A percentile compares a stretch with the other conserved stretches of the same genome.
Evolutionary conservation across 2,888 invertebrate species (phyloP).

Genomic region (Deilephila porcellus): DNA sequence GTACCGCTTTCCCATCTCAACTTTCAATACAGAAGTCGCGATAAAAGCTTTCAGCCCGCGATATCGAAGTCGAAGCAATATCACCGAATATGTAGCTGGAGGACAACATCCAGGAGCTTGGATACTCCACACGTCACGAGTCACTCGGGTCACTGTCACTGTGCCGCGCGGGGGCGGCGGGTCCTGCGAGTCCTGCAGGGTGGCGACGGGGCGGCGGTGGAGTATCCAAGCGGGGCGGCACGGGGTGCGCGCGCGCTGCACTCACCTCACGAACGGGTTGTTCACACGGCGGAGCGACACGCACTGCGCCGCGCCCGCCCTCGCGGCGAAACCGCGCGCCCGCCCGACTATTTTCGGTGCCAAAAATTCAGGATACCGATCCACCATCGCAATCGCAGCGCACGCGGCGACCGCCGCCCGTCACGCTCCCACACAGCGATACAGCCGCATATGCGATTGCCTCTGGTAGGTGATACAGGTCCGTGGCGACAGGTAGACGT

Average conservation of each 20-base stretch:
- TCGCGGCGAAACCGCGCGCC: slow-evolving; percentile 68
- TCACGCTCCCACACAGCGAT: slow-evolving; percentile 66
- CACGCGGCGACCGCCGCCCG: slow-evolving; percentile 55
- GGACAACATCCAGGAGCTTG: slow-evolving; percentile 61
- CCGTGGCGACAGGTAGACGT: slow-evolving; percentile 41
- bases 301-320: slow-evolving; percentile 80
- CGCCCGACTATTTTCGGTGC: slow-evolving; percentile 83
- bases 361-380: slow-evolving; percentile 82
- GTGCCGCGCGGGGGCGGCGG: slow-evolving; percentile 41
- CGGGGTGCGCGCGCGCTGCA: slow-evolving; percentile 51
- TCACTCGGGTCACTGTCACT: slow-evolving; percentile 38
- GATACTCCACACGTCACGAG: slow-evolving; percentile 64
- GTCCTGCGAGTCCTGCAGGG: slow-evolving; percentile 39
- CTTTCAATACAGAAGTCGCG: slow-evolving; percentile 1
- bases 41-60: neutral
- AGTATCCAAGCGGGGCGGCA: slow-evolving; percentile 66
- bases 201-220: slow-evolving; percentile 41
- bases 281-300: slow-evolving; percentile 85
- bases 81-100: slow-evolving; percentile 54
- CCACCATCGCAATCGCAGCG: slow-evolving; percentile 67
- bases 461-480: slow-evolving; percentile 3
- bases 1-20: slow-evolving; percentile 17
- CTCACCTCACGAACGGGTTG: slow-evolving; percentile 83
- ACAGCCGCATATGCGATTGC: slow-evolving; percentile 27
- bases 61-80: slow-evolving; percentile 52